Percentiles rank a stretch among this genome's conserved stretches.
Evolutionary conservation across 2,113 vertebrate genomes (phyloP).

Genomic region (Gila orcuttii): DNA sequence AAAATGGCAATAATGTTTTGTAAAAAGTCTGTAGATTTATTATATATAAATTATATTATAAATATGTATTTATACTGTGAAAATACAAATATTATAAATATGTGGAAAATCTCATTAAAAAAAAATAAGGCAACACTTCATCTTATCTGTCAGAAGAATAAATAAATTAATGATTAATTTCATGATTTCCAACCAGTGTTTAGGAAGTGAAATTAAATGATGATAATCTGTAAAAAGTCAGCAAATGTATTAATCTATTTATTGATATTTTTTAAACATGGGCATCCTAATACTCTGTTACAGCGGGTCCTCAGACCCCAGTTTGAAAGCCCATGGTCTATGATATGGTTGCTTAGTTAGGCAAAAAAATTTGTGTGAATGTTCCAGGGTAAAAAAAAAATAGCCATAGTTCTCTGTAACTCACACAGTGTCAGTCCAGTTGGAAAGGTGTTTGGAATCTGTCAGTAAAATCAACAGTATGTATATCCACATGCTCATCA

Average conservation of each 20-base stretch:
- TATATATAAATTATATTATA: background rate
- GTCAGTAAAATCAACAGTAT: slow-evolving; percentile 45
- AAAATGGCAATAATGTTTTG: background rate
- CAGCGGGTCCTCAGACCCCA: too few relatives aligned
- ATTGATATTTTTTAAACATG: background rate
- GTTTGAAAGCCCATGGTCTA: too few relatives aligned
- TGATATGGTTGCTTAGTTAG: background rate
- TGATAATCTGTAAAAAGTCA: background rate
- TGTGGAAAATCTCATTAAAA: background rate
- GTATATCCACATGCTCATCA: slow-evolving; percentile 48
- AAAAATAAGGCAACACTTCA: background rate
- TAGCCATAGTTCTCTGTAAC: too few relatives aligned
- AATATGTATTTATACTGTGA: background rate
- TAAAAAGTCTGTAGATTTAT: background rate
- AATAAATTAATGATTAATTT: background rate
- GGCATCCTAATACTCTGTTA: too few relatives aligned
- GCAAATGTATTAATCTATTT: background rate
- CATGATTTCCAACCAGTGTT: background rate
- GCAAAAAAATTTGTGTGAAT: background rate
- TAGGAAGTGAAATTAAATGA: background rate
- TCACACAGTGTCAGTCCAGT: slow-evolving; percentile 10
- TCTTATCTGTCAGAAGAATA: background rate
- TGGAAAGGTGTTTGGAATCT: slow-evolving; percentile 39
- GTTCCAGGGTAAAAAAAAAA: background rate
- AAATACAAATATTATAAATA: background rate